Evolutionary conservation across 2,113 vertebrate genomes (phyloP), one percentile per base, ranked within the genome.

Genomic region (Opisthocomus hoazin): DNA sequence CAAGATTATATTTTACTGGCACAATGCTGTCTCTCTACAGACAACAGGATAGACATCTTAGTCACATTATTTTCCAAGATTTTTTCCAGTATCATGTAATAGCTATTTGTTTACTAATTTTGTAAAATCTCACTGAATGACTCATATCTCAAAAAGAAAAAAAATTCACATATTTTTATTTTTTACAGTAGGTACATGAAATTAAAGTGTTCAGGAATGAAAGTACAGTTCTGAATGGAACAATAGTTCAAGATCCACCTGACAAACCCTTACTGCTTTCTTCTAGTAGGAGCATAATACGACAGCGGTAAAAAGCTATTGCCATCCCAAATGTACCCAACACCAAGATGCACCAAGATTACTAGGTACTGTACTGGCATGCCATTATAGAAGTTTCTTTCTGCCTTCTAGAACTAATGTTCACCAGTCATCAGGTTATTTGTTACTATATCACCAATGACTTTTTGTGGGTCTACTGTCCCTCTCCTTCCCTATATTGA

Each of bases 291-390:
- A 69, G 23, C 29, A 51, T 20, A 64, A 5, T 22, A 36, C 1
- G 2, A 20, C 17, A 86, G 16, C 1, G 3, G 5, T 12, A 63
- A 24, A 71, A 8, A 21, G 15, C 7, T 57, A 23, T 88, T 78
- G 24, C 30, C 11, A 41, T 71, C 71, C 51, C 21, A 45, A 36
- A 39, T 2, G 6, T 19, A 22, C 19, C 12, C 4, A 46, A 20
- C 34, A n/a, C 7, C 22, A 60, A 53, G 37, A 19, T 12, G 61
- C 13, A 75, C 8, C 30, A 43, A 70, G 22, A n/a, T 46, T 43
- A 18, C 19, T 10, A 29, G n/a, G 16, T 64, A 11, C 32, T 61
- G 6, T 18, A 17, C 32, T 26, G 11, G 2, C 1, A 0, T 24
- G 6, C 7, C 13, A 6, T 32, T 69, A 11, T 15, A 12, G 7